phyloP scores from a whole-genome alignment of 64 coral and sea anemone genomes.

The Montipora efflorescens region DNA sequence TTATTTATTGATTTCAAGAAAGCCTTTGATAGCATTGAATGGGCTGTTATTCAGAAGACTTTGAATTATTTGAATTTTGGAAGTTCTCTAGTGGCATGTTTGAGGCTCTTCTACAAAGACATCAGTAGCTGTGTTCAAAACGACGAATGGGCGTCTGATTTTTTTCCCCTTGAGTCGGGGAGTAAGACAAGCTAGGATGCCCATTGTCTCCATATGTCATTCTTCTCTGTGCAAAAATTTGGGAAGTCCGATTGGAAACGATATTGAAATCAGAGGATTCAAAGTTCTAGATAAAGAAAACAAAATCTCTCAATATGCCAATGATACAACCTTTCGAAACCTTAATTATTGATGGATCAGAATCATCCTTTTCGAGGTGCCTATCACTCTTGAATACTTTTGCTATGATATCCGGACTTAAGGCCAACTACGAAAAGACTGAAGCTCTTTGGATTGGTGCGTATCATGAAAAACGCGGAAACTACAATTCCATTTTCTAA shows the following conservation, averaged over 20 bases:
- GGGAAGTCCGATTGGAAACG: background rate
- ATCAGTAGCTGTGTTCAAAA: background rate
- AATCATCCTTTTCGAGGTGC: background rate
- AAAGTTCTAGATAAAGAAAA: conserved; percentile 6
- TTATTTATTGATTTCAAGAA: no score
- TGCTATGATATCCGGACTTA: conserved; percentile 10
- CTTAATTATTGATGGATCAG: background rate
- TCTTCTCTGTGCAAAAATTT: conserved; percentile 28
- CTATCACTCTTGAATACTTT: background rate
- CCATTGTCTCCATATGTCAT: conserved; percentile 21
- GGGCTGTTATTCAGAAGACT: no score
- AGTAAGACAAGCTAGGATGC: conserved; percentile 27
- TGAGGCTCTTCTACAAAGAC: background rate
- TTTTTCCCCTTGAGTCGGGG: conserved; percentile 15
- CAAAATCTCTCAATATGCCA: conserved; percentile 28
- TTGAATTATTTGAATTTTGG: no score
- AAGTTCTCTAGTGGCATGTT: no score
- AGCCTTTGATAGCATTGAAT: no score
- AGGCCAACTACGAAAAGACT: conserved; percentile 28
- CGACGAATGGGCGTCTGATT: background rate
- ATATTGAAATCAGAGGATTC: conserved; percentile 2
- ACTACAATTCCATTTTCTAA: background rate
- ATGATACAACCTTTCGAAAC: conserved; percentile 25
- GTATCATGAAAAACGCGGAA: background rate
- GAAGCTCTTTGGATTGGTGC: conserved; percentile 32